Conservation (phyloP, 2,797 vertebrate genomes). For the Sebastes steindachneri region DNA sequence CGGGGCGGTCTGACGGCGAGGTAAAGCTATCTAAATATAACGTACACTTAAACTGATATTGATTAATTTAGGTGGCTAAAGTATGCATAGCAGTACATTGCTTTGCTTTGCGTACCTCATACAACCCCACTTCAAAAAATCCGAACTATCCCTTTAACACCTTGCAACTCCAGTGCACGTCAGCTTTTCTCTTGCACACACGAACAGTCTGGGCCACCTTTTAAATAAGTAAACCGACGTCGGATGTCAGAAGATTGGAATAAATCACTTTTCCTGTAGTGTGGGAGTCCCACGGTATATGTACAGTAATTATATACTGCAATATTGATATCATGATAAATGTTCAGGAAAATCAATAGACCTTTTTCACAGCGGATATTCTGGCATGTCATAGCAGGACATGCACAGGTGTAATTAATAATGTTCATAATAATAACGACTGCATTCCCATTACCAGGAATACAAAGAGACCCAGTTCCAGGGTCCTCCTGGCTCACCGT, state of each 20-base stretch:
- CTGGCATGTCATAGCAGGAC: too few relatives aligned
- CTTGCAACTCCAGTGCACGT: not conserved
- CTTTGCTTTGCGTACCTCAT: not conserved
- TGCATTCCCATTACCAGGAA: not conserved
- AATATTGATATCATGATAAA: not conserved
- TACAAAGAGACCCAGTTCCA: not conserved
- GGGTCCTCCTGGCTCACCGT: not conserved
- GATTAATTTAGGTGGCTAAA: too few relatives aligned
- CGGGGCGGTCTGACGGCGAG: too few relatives aligned
- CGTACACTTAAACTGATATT: not conserved
- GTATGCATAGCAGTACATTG: not conserved
- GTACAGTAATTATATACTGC: not conserved
- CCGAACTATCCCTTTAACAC: not conserved
- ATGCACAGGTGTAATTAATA: not conserved
- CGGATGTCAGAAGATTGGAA: not conserved
- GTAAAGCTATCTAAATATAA: not conserved
- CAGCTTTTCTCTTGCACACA: not conserved
- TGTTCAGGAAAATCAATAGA: not conserved
- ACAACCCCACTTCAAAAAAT: not conserved
- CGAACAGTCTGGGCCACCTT: not conserved
- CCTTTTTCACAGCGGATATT: accelerated
- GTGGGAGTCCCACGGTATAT: not conserved
- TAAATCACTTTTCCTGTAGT: not conserved
- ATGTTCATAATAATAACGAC: not conserved
- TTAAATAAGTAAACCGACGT: not conserved